Percentiles rank a stretch among this genome's conserved stretches.
Conservation (phyloP, 2,888 invertebrate species). For the Caenorhabditis imperialis region DNA sequence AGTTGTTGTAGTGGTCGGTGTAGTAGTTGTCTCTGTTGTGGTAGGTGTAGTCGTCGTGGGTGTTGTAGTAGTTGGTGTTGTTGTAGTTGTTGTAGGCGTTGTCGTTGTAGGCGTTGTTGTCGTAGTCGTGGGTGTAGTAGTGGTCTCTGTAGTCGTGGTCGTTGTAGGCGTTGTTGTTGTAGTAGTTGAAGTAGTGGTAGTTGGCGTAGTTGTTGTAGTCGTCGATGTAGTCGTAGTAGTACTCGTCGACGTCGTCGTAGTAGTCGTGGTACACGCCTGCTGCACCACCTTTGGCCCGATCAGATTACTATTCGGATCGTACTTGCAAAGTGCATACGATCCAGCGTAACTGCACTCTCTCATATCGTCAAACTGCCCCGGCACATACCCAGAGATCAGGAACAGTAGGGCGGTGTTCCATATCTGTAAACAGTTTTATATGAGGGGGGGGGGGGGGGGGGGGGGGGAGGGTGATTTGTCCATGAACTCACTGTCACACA, state of each 20-base stretch:
- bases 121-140: no score
- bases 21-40: not conserved
- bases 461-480: no score
- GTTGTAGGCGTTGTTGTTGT: no score
- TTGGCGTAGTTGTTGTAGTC: no score
- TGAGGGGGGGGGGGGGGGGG: not conserved
- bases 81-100: not conserved
- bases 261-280: not conserved
- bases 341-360: slow-evolving; percentile 4
- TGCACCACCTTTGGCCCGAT: not conserved
- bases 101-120: slow-evolving; percentile 8
- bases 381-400: slow-evolving; percentile 6
- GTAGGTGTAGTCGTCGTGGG: not conserved
- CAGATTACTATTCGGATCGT: slow-evolving; percentile 24
- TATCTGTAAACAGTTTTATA: slow-evolving; percentile 16
- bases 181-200: no score
- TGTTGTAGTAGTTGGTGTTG: not conserved
- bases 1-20: not conserved
- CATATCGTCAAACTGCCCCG: slow-evolving; percentile 15
- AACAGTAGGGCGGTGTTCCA: slow-evolving; percentile 17
- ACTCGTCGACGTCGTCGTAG: no score
- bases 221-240: no score
- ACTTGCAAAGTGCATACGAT: slow-evolving; percentile 24
- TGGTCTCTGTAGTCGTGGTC: no score
- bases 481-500: slow-evolving; percentile 22